These are phyloP conservation scores for Pseudococcus jackbeardsleyi DNA, from an alignment of 2,888 invertebrate genomes.

Conservation along the genomic window DNA sequence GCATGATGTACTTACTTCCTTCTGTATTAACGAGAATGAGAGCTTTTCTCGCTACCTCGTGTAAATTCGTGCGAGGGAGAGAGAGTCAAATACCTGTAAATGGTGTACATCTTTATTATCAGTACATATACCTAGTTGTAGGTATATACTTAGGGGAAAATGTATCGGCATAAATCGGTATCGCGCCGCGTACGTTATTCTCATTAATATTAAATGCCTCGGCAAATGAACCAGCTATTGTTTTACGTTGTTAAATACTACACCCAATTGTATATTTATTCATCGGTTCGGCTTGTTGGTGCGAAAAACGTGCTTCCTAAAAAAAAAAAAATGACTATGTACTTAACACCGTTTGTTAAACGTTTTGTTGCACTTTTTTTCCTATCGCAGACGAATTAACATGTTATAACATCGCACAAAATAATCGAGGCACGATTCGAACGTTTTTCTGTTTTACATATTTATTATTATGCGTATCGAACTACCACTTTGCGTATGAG, in stretches of 20 bases:
- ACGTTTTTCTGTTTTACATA: slow-evolving; percentile 60
- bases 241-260: slow-evolving; percentile 25
- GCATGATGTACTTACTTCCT: slow-evolving; percentile 27
- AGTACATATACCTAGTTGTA: neutral
- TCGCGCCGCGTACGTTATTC: slow-evolving; percentile 25
- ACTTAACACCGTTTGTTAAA: slow-evolving; percentile 32
- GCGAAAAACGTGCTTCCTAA: slow-evolving; percentile 47
- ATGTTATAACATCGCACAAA: slow-evolving; percentile 37
- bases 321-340: slow-evolving; percentile 34
- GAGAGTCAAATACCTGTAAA: neutral
- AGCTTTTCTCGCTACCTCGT: neutral
- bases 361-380: neutral
- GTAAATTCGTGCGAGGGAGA: neutral
- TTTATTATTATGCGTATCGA: slow-evolving; percentile 62
- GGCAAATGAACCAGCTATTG: slow-evolving; percentile 41
- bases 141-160: neutral
- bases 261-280: slow-evolving; percentile 44
- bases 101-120: too few relatives aligned
- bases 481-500: slow-evolving; percentile 58
- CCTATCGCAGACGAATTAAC: slow-evolving; percentile 4
- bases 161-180: slow-evolving; percentile 19
- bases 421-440: slow-evolving; percentile 54
- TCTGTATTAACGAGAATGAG: neutral
- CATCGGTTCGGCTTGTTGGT: slow-evolving; percentile 8
- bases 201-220: slow-evolving; percentile 36